phyloP scores from a whole-genome alignment of 2,888 invertebrate species.

The Myopa tessellatipennis region DNA sequence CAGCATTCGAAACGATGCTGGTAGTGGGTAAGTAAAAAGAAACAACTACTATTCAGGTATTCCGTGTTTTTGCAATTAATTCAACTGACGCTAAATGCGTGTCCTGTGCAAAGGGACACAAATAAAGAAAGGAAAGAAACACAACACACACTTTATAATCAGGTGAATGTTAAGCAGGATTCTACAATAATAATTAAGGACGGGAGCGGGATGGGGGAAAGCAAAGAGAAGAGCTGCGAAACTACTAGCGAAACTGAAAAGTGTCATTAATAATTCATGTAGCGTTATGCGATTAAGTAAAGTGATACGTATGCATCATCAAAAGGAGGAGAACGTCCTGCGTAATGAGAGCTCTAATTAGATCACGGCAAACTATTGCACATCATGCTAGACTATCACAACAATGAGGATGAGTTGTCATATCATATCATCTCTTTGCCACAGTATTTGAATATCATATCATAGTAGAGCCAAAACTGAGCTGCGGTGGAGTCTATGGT shows the following conservation, averaged over 20 bases:
- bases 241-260: background rate
- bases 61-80: background rate
- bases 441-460: no score
- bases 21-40: conserved; percentile 77
- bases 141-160: background rate
- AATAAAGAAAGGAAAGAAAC: background rate
- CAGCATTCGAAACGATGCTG: conserved; percentile 75
- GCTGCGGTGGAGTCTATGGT: no score
- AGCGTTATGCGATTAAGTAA: conserved; percentile 30
- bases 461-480: no score
- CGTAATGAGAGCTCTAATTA: no score
- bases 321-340: background rate
- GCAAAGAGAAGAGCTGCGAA: background rate
- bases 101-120: no score
- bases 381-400: no score
- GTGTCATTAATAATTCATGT: conserved; percentile 39
- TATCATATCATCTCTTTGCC: no score
- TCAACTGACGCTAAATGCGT: background rate
- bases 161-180: no score
- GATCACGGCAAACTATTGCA: no score
- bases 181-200: no score
- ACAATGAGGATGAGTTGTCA: no score
- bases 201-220: background rate
- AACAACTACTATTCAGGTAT: conserved; percentile 7
- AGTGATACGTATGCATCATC: conserved; percentile 21